phyloP scores from a whole-genome alignment of 2,797 vertebrate species.

The Acrossocheilus wenchowensis region DNA sequence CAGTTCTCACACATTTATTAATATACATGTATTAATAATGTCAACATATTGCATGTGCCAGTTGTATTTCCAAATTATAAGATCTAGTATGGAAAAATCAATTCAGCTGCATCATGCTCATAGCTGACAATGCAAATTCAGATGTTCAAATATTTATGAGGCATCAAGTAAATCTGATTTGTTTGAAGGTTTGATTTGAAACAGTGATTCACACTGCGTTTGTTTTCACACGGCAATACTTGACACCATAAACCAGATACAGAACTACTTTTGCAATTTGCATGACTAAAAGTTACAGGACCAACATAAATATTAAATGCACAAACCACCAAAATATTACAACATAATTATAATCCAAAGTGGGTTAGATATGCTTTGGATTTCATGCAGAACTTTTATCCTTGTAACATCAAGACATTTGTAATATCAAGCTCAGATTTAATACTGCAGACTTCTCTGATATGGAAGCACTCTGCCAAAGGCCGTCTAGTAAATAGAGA shows the following conservation, averaged over 20 bases:
- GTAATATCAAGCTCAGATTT: no score
- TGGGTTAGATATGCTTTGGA: not conserved
- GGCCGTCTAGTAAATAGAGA: not conserved
- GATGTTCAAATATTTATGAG: not conserved
- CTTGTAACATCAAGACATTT: not conserved
- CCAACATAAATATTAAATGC: not conserved
- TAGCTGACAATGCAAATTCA: not conserved
- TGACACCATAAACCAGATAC: not conserved
- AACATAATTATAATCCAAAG: not conserved
- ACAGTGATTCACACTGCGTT: not conserved
- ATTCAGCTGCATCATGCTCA: not conserved
- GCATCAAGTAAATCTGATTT: not conserved
- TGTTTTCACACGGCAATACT: not conserved
- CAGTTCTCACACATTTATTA: constrained; percentile 11
- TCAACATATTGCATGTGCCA: not conserved
- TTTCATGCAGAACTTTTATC: not conserved
- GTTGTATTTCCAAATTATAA: constrained; percentile 1
- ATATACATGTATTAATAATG: constrained; percentile 16
- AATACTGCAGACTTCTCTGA: not conserved
- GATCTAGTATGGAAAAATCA: not conserved
- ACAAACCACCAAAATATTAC: not conserved
- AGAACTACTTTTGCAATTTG: not conserved
- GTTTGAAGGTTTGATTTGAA: not conserved
- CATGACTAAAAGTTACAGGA: not conserved
- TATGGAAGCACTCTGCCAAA: not conserved